Conservation (phyloP, 2,113 vertebrate genomes). For the Zosterops pallidus region DNA sequence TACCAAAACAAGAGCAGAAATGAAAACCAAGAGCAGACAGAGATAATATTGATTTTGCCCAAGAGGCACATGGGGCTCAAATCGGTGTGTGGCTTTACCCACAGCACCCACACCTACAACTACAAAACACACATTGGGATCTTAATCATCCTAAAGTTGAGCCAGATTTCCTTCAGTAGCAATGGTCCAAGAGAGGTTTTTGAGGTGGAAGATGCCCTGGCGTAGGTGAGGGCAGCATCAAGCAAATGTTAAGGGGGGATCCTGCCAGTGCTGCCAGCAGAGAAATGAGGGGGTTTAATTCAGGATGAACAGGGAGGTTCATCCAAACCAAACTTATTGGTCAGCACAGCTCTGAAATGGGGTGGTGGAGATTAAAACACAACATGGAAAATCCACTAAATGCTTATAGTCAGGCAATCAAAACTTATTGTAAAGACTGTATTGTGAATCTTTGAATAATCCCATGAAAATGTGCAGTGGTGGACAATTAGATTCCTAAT, state of each 20-base stretch:
- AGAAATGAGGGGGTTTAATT: background rate
- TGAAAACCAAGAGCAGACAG: background rate
- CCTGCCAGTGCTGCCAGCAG: background rate
- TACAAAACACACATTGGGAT: background rate
- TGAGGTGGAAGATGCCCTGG: background rate
- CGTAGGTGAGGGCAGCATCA: background rate
- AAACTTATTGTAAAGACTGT: background rate
- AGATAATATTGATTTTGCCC: constrained; percentile 3
- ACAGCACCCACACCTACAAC: background rate
- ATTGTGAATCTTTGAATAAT: background rate
- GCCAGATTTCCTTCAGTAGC: background rate
- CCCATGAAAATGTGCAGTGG: background rate
- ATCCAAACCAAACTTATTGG: background rate
- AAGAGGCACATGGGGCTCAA: background rate
- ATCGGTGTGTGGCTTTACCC: background rate
- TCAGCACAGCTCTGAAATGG: background rate
- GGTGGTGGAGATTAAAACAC: background rate
- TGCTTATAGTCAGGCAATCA: background rate
- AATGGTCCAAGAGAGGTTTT: background rate
- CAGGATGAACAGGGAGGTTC: background rate
- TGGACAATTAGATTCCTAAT: background rate
- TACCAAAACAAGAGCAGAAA: constrained; percentile 1
- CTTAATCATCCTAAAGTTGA: background rate
- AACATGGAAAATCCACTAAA: background rate
- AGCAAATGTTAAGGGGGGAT: background rate